A percentile compares a stretch with the other conserved stretches of the same genome.
These are phyloP conservation scores for Therioaphis trifolii DNA, from an alignment of 2,888 invertebrate genomes.

Conservation along the genomic window DNA sequence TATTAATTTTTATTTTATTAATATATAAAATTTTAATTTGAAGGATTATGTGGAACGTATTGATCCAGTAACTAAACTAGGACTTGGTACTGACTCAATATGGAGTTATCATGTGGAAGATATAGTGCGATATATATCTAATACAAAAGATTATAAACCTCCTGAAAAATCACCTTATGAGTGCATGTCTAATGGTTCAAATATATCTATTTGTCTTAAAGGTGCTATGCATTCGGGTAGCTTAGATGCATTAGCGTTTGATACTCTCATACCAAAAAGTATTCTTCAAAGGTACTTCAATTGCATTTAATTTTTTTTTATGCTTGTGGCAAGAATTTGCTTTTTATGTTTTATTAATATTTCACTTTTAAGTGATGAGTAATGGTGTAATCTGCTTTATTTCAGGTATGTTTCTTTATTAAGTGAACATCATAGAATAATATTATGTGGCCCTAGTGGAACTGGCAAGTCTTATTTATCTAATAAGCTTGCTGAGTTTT, in stretches of 20 bases:
- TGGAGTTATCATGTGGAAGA: constrained; percentile 95
- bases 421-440: constrained; percentile 91
- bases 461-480: constrained; percentile 97
- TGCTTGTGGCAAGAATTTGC: background rate
- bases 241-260: constrained; percentile 93
- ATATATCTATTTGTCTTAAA: constrained; percentile 71
- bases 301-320: too few species aligned
- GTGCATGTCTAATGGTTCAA: constrained; percentile 83
- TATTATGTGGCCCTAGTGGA: constrained; percentile 95
- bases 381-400: constrained; percentile 53
- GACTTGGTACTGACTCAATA: constrained; percentile 83
- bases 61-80: constrained; percentile 90
- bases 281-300: constrained; percentile 83
- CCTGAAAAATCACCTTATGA: constrained; percentile 94
- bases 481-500: constrained; percentile 92
- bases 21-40: constrained; percentile 60
- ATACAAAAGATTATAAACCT: constrained; percentile 72
- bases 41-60: constrained; percentile 90
- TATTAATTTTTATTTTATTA: background rate
- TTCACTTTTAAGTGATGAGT: background rate
- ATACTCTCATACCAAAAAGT: constrained; percentile 94
- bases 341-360: background rate
- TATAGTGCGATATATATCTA: constrained; percentile 68
- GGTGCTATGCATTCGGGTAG: constrained; percentile 83
- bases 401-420: constrained; percentile 82